Evolutionary conservation across 2,888 invertebrate species (phyloP).

Genomic region (Agriotes lineatus): DNA sequence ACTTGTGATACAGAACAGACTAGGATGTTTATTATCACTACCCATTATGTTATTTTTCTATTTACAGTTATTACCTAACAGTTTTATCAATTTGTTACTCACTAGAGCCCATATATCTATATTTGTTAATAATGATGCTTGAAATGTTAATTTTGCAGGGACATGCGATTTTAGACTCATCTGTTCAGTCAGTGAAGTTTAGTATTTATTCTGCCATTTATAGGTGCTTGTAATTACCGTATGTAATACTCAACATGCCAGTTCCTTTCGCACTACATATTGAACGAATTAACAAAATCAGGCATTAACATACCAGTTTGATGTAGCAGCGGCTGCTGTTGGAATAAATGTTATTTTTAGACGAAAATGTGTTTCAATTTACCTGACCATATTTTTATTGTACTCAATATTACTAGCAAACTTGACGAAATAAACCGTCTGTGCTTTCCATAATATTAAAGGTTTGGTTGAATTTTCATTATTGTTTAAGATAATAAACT

Average conservation of each 20-base stretch:
- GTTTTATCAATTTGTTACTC: constrained; percentile 35
- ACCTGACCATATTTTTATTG: neutral
- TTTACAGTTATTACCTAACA: constrained; percentile 30
- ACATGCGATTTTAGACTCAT: neutral
- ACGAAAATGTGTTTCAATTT: neutral
- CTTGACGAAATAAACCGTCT: no score
- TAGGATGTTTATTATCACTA: constrained; percentile 1
- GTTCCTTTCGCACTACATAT: constrained; percentile 19
- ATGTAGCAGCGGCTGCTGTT: constrained; percentile 20
- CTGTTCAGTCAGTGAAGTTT: neutral
- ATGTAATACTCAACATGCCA: constrained; percentile 15
- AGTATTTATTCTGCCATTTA: constrained; percentile 19
- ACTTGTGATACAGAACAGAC: constrained; percentile 28
- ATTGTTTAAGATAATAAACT: no score
- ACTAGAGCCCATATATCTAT: constrained; percentile 2
- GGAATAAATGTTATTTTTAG: constrained; percentile 29
- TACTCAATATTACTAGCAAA: neutral
- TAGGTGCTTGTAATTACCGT: constrained; percentile 14
- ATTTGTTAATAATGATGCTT: constrained; percentile 20
- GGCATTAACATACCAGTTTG: constrained; percentile 16
- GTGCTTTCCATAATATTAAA: no score
- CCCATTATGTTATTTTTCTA: constrained; percentile 26
- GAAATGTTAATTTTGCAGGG: constrained; percentile 3
- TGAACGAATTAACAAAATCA: constrained; percentile 23
- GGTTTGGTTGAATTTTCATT: no score